Base-by-base conservation (phyloP, 2,888 invertebrate species). In the Sisyra terminalis region DNA sequence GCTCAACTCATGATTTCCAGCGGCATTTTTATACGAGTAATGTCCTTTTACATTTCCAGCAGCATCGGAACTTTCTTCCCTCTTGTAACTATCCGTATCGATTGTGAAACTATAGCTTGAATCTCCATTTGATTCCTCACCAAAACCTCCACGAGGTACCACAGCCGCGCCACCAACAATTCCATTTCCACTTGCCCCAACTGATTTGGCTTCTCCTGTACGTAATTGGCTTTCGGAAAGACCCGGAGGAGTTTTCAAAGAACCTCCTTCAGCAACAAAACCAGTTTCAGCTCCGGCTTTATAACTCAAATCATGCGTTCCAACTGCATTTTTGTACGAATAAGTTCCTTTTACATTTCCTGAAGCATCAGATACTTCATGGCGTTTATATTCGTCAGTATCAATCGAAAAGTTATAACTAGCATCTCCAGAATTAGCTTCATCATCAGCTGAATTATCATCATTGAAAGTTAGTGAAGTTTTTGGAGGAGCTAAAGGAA, bases 221-320 rank as follows among this genome's bases (percentile, higher is more conserved):
- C 24, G 15, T 43, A 40, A 35, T 18, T 42, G 34, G 24, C 40
- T 44, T 37, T 39, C 44, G n/a, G 41, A 24, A 3, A 50, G 38
- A n/a, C 52, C 52, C 44, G 51, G 51, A 14, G 52, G 52, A 32
- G 29, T 37, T 11, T 56, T 53, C 47, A 62, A 53, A 49, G 55
- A 60, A 32, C 62, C 61, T 17, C 57, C 57, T 44, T 56, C 53
- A 29, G 57, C 54, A 29, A 55, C 52, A 50, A 49, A 49, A 39
- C 49, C 51, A 13, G 48, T 49, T 11, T 24, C 34, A 15, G 51
- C 44, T 11, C 50, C 50, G 36, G 51, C 49, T 8, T 43, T 37
- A 17, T 49, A 51, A 39, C 46, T 45, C 14, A 54, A 47, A 47
- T 51, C 54, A 45, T 52, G 54, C 8, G 32, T 46, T 18, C 53